Percentiles rank a stretch among this genome's conserved stretches.
Evolutionary conservation across 2,888 invertebrate genomes (phyloP).

Genomic region (Amblyjoppa proteus): DNA sequence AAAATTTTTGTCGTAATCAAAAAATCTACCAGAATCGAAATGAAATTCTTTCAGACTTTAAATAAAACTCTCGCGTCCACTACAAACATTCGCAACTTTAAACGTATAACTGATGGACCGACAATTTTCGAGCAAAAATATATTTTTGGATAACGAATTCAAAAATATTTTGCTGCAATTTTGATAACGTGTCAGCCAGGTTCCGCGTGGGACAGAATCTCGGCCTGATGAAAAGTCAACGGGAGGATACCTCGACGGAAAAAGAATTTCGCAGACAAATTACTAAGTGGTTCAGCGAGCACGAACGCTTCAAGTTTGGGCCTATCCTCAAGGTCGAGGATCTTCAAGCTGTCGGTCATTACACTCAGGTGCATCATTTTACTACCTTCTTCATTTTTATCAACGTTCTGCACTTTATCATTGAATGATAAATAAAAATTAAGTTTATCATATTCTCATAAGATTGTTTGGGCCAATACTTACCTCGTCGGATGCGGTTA

Average conservation of each 20-base stretch:
- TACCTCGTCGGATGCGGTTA: slow-evolving; percentile 86
- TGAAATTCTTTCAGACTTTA: too few relatives aligned
- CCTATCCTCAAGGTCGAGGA: slow-evolving; percentile 61
- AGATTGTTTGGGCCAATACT: slow-evolving; percentile 86
- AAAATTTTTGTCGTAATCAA: too few relatives aligned
- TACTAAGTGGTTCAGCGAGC: slow-evolving; percentile 82
- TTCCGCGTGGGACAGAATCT: slow-evolving; percentile 85
- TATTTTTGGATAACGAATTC: too few relatives aligned
- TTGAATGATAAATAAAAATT: neutral
- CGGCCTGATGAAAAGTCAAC: slow-evolving; percentile 80
- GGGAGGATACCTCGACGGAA: slow-evolving; percentile 70
- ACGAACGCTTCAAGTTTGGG: slow-evolving; percentile 73
- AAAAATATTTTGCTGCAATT: neutral
- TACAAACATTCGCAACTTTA: too few relatives aligned
- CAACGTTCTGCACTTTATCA: neutral
- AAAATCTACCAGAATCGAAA: too few relatives aligned
- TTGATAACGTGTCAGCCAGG: slow-evolving; percentile 76
- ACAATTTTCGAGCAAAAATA: too few relatives aligned
- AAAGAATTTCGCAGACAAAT: slow-evolving; percentile 79
- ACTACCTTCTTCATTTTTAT: neutral
- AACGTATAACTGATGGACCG: too few relatives aligned
- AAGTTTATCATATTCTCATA: slow-evolving; percentile 46
- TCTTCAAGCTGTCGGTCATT: slow-evolving; percentile 79
- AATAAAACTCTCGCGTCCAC: too few relatives aligned
- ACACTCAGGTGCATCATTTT: slow-evolving; percentile 79